Conservation (phyloP, 2,888 invertebrate species). For the Dolichopus griseipennis region DNA sequence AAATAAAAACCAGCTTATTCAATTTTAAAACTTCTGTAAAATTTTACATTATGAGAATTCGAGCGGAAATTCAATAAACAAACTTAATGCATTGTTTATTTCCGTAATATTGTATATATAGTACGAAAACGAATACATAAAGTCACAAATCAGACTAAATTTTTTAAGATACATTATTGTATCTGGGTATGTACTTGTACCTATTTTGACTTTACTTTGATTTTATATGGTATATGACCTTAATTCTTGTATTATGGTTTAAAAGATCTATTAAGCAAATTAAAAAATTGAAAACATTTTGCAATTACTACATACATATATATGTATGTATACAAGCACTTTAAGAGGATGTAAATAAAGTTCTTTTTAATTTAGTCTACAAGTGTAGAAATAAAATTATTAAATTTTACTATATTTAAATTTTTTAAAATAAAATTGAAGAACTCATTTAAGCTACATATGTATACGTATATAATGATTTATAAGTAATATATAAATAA, state of each 20-base stretch:
- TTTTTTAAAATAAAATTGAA: no score
- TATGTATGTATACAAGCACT: not conserved
- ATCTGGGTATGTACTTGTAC: no score
- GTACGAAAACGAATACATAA: not conserved
- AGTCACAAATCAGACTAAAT: not conserved
- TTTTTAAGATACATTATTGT: no score
- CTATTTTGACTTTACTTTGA: not conserved
- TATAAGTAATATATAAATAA: no score
- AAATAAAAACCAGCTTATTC: no score
- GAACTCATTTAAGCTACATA: no score
- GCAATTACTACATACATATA: no score
- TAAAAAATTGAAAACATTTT: not conserved
- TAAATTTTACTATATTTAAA: no score
- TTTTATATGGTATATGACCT: not conserved
- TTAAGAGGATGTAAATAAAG: no score
- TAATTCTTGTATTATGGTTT: not conserved
- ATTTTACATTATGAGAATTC: not conserved
- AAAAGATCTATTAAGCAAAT: not conserved
- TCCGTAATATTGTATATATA: not conserved
- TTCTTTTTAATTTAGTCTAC: no score
- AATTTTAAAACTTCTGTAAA: not conserved
- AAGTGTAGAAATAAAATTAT: no score
- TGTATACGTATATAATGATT: no score
- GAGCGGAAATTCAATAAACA: conserved; percentile 2
- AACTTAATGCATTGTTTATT: conserved; percentile 2